Evolutionary conservation across 2,888 invertebrate genomes (phyloP), one percentile per base, ranked within the genome.

Genomic region (Maniola hyperantus): DNA sequence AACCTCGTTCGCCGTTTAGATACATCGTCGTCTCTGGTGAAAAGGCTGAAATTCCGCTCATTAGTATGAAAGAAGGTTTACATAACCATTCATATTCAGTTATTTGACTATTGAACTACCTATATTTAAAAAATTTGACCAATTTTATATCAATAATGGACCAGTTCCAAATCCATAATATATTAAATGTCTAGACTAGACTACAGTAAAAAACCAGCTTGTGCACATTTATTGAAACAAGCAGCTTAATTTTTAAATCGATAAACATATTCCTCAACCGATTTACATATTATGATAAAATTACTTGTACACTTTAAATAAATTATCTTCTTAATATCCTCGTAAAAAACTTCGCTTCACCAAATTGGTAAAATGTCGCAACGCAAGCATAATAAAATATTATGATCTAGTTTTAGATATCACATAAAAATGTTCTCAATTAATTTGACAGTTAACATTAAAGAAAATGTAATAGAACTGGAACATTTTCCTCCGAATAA

Each of bases 331-430:
- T n/a, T 62, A 53, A 53, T 53, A 53, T 15, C 42, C 26, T 62
- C 53, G 20, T 62, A 62, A 62, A 62, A 62, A 62, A 62, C n/a
- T n/a, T 62, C 62, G 62, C 62, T 33, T 42, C 26, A 53, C 42
- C 26, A 53, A 51, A 26, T 53, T 62, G n/a, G 26, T 53, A 42
- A 42, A 53, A 62, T 62, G 62, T 62, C 51, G 62, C 26, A 53
- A 62, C 42, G 42, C 8, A 26, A 62, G 13, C n/a, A 62, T 62
- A 62, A 42, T 62, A 62, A 42, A 26, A 26, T 26, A 62, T 62
- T 26, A 62, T 62, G 62, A 62, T 62, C 62, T 62, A 62, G 62
- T 62, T 62, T 51, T 39, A 42, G 51, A 55, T 20, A 53, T 10
- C 60, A 39, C n/a, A 18, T 48, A 50, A 50, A 58, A 36, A 34